These are phyloP conservation scores for Aphelocoma coerulescens DNA, from an alignment of 2,113 vertebrate genomes.

Conservation along the genomic window DNA sequence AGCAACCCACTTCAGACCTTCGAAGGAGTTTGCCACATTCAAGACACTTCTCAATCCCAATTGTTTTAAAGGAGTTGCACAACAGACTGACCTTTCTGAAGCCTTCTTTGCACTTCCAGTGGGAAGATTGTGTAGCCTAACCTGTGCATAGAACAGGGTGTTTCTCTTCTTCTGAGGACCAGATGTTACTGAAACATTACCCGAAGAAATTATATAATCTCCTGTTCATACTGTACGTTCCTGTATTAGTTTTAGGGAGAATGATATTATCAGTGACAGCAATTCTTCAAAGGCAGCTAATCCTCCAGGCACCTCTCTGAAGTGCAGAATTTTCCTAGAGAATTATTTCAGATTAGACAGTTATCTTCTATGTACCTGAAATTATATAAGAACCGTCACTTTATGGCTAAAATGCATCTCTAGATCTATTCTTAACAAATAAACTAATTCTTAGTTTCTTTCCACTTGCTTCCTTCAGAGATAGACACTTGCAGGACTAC, in stretches of 20 bases:
- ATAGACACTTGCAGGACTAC: not conserved
- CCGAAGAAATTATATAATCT: not conserved
- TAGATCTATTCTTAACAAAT: not conserved
- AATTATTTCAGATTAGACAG: not conserved
- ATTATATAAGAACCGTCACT: not conserved
- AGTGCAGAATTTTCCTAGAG: not conserved
- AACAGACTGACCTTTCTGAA: not conserved
- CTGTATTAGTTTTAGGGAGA: not conserved
- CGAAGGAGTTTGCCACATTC: not conserved
- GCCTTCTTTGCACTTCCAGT: not conserved
- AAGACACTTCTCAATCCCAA: not conserved
- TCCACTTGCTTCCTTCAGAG: not conserved
- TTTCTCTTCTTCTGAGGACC: not conserved
- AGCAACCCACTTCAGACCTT: not conserved
- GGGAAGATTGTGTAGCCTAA: not conserved
- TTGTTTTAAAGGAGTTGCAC: not conserved
- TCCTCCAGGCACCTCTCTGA: not conserved
- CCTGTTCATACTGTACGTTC: not conserved
- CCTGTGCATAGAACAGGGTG: not conserved
- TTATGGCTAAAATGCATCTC: not conserved
- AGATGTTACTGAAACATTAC: not conserved
- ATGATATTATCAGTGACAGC: not conserved
- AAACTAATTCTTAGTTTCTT: not conserved
- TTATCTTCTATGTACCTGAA: not conserved
- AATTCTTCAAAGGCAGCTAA: not conserved